Evolutionary conservation across 1,140 invertebrate species (phyloP).

Genomic region (Drosophila takahashii): DNA sequence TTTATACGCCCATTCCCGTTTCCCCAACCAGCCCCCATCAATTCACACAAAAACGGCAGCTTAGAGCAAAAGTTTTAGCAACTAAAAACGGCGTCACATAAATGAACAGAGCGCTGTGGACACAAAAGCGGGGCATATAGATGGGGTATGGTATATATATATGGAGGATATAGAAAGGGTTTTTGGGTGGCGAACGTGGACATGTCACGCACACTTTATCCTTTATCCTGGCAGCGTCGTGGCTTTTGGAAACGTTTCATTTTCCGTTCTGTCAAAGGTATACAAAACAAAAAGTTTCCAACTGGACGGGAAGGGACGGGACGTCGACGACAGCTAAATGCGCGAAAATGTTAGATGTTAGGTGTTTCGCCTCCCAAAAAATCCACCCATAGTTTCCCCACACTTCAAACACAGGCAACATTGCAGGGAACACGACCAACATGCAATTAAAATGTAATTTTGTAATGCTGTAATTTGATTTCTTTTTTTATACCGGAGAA

Average conservation of each 20-base stretch:
- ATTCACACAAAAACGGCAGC: slow-evolving; percentile 50
- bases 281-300: slow-evolving; percentile 35
- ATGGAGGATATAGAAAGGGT: background rate
- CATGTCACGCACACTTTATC: slow-evolving; percentile 77
- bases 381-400: background rate
- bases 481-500: background rate
- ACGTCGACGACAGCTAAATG: slow-evolving; percentile 65
- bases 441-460: slow-evolving; percentile 57
- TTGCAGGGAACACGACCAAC: slow-evolving; percentile 10
- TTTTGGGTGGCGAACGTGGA: slow-evolving; percentile 8
- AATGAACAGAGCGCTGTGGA: slow-evolving; percentile 48
- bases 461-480: slow-evolving; percentile 51
- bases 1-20: slow-evolving; percentile 3
- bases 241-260: slow-evolving; percentile 64
- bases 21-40: slow-evolving; percentile 25
- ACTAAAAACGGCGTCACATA: slow-evolving; percentile 70
- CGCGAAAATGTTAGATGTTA: slow-evolving; percentile 48
- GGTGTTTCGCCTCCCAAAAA: background rate
- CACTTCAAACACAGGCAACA: slow-evolving; percentile 2
- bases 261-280: slow-evolving; percentile 67
- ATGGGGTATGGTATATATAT: background rate
- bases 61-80: slow-evolving; percentile 62
- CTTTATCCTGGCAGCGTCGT: slow-evolving; percentile 53
- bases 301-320: slow-evolving; percentile 12
- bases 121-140: slow-evolving; percentile 11